These are phyloP conservation scores for Priocnemis perturbator DNA, from an alignment of 2,888 invertebrate genomes.

Conservation along the genomic window DNA sequence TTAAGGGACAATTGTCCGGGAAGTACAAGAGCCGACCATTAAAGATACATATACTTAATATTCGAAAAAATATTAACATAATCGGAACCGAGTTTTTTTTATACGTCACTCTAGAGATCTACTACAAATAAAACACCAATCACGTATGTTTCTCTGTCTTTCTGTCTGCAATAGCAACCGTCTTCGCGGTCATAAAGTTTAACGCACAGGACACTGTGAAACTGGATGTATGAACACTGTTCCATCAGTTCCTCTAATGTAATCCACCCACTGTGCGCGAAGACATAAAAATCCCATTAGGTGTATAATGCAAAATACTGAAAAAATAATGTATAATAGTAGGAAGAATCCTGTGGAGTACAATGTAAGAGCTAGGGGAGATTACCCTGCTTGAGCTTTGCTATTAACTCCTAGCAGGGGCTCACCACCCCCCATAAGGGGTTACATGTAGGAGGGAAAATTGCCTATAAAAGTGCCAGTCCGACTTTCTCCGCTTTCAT, in stretches of 20 bases:
- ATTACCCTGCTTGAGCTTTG: conserved; percentile 47
- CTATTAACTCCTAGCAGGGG: conserved; percentile 68
- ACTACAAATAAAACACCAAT: too few relatives aligned
- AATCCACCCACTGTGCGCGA: conserved; percentile 34
- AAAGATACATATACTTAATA: conserved; percentile 22
- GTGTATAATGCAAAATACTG: conserved; percentile 59
- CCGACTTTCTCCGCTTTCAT: conserved; percentile 59
- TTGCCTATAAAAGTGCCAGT: conserved; percentile 67
- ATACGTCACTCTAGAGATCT: too few relatives aligned
- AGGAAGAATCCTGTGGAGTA: conserved; percentile 37
- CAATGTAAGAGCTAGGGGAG: conserved; percentile 47
- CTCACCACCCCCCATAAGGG: conserved; percentile 51
- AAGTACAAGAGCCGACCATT: conserved; percentile 80
- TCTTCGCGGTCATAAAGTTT: too few relatives aligned
- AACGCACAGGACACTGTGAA: too few relatives aligned
- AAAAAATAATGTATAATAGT: conserved; percentile 43
- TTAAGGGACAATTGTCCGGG: conserved; percentile 82
- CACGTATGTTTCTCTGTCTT: too few relatives aligned
- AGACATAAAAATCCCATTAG: conserved; percentile 64
- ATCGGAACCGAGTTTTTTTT: too few relatives aligned
- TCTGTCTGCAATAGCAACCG: too few relatives aligned
- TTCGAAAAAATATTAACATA: conserved; percentile 1
- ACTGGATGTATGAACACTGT: too few relatives aligned
- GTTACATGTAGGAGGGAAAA: conserved; percentile 55
- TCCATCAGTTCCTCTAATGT: background rate